Conservation (phyloP, 1,140 invertebrate species). For the Vanessa tameamea region DNA sequence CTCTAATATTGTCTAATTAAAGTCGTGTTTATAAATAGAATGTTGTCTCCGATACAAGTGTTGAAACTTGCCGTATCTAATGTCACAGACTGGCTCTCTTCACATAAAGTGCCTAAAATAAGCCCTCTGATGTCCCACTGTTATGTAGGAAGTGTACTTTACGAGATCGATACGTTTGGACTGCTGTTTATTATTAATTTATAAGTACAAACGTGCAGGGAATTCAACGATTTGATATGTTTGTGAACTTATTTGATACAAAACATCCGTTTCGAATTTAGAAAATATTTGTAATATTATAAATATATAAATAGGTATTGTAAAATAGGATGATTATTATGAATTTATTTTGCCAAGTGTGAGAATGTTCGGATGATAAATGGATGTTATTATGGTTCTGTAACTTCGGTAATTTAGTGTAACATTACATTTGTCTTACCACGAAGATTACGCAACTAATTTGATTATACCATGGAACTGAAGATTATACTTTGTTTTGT, state of each 20-base stretch:
- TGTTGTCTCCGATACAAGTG: slow-evolving; percentile 36
- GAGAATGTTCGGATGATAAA: too few relatives aligned
- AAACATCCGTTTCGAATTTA: background rate
- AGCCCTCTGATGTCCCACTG: slow-evolving; percentile 50
- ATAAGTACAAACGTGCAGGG: slow-evolving; percentile 10
- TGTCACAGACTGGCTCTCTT: slow-evolving; percentile 55
- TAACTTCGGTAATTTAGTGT: too few relatives aligned
- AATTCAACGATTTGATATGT: background rate
- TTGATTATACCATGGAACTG: too few relatives aligned
- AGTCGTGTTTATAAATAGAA: slow-evolving; percentile 20
- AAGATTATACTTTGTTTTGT: too few relatives aligned
- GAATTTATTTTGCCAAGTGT: too few relatives aligned
- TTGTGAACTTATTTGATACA: background rate
- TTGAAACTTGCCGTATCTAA: slow-evolving; percentile 58
- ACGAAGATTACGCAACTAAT: too few relatives aligned
- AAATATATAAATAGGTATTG: too few relatives aligned
- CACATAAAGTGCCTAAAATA: slow-evolving; percentile 68
- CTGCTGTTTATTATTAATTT: background rate
- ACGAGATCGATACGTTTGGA: slow-evolving; percentile 23
- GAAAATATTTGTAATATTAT: too few relatives aligned
- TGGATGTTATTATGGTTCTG: too few relatives aligned
- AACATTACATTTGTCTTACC: too few relatives aligned
- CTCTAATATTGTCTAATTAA: background rate
- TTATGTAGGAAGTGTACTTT: slow-evolving; percentile 47
- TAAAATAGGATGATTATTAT: too few relatives aligned